phyloP scores from a whole-genome alignment of 2,888 invertebrate species.

The Nephrotoma flavescens region DNA sequence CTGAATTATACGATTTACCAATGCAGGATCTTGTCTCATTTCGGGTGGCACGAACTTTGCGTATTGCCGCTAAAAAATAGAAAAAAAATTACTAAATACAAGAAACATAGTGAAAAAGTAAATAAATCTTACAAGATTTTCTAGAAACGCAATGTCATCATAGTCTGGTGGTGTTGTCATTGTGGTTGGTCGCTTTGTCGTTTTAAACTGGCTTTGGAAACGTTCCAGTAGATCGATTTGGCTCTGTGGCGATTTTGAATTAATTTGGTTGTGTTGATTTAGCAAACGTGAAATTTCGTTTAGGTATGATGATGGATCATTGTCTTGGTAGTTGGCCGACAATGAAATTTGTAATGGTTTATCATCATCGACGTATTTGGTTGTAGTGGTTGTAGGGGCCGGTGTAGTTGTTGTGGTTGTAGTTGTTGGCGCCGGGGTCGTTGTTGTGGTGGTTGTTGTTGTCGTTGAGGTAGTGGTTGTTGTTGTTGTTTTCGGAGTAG shows the following conservation, averaged over 20 bases:
- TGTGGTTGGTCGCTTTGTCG: background rate
- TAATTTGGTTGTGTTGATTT: background rate
- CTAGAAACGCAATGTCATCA: constrained; percentile 19
- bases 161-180: constrained; percentile 19
- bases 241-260: background rate
- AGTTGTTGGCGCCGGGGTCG: constrained; percentile 4
- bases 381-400: constrained; percentile 2
- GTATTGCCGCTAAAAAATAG: constrained; percentile 17
- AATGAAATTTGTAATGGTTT: background rate
- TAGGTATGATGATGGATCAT: background rate
- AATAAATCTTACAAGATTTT: constrained; percentile 39
- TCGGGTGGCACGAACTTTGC: constrained; percentile 15
- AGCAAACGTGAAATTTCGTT: background rate
- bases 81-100: background rate
- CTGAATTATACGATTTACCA: constrained; percentile 40
- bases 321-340: background rate
- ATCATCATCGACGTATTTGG: background rate
- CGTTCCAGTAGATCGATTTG: constrained; percentile 10
- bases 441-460: background rate
- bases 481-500: constrained; percentile 18
- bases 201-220: constrained; percentile 8
- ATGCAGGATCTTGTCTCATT: constrained; percentile 18
- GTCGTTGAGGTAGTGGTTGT: constrained; percentile 13
- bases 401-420: background rate
- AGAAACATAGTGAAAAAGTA: background rate